Evolutionary conservation across 2,113 vertebrate genomes (phyloP), one percentile per base, ranked within the genome.

Genomic region (Sprattus sprattus): DNA sequence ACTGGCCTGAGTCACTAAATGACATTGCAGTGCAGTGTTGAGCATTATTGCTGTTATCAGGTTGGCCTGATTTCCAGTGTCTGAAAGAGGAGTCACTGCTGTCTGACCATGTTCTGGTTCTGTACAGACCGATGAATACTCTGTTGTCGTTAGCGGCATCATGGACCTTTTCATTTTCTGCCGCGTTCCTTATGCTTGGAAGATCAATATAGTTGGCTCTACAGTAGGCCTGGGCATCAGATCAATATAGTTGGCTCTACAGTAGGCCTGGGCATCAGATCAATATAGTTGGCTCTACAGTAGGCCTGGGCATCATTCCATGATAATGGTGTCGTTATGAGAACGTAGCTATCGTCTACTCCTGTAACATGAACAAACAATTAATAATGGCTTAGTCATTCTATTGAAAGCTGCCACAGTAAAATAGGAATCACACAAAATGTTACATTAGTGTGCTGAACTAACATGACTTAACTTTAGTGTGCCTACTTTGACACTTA

Each of bases 61-160:
- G 50, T 64, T 85, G 82, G 20, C 71, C 75, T 2, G 45, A 11
- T 25, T 82, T 84, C 87, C 87, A 88, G 71, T 88, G 47, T 88
- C 84, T 85, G 32, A 81, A 88, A 20, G 67, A 75, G 4, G 67
- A 75, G 28, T 75, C 28, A 39, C 67, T 75, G 10, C 67, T 13
- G 11, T 75, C 88, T 67, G 86, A 87, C 88, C 86, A 89, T 39
- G 52, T 6, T 85, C 86, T 87, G 2, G 15, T 81, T 13, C 7
- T 67, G 46, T 81, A 87, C 67, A 89, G 81, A 10, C 88, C 88
- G 1, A 87, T 49, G 82, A 81, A 86, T 16, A 84, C 39, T 25
- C 0, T 15, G 0, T 4, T 64, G 1, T 2, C 18, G 1, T 0
- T 45, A 28, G 44, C 16, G 0, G 46, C 45, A 10, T 83, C 20